phyloP scores from a whole-genome alignment of 1,140 invertebrate species.

The Lucilia cuprina region DNA sequence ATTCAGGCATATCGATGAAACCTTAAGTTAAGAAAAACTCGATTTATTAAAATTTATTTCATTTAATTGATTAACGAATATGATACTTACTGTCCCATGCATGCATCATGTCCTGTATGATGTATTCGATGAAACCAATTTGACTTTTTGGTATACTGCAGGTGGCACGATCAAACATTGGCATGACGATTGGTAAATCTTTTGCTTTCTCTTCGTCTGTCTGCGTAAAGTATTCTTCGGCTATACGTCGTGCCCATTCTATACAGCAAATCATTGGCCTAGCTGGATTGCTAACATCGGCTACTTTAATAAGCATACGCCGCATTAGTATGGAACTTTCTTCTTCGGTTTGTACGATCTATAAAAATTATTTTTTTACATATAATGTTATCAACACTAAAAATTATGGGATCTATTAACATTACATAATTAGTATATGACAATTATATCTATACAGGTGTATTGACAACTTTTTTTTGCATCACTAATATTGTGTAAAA shows the following conservation, averaged over 20 bases:
- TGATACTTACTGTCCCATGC: constrained; percentile 87
- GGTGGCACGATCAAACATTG: constrained; percentile 90
- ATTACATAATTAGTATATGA: no score
- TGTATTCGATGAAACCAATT: constrained; percentile 95
- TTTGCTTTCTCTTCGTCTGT: constrained; percentile 91
- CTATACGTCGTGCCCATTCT: constrained; percentile 87
- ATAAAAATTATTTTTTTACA: constrained; percentile 1
- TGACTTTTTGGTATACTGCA: constrained; percentile 97
- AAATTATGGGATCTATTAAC: no score
- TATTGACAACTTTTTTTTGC: no score
- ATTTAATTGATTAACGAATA: not conserved
- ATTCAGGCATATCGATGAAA: constrained; percentile 91
- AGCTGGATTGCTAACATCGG: constrained; percentile 94
- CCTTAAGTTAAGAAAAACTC: constrained; percentile 67
- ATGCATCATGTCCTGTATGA: constrained; percentile 96
- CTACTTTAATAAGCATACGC: constrained; percentile 97
- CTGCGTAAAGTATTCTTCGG: constrained; percentile 93
- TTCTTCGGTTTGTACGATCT: constrained; percentile 55
- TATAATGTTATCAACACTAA: not conserved
- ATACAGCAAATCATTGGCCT: constrained; percentile 83
- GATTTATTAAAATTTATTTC: constrained; percentile 42
- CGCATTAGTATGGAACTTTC: constrained; percentile 61
- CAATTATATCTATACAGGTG: no score
- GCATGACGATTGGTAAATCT: constrained; percentile 92
- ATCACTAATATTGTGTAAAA: no score